Percentiles rank a stretch among this genome's conserved stretches.
These are phyloP conservation scores for Pelagia noctiluca DNA, from an alignment of 30 jellyfish, hydroid and myxozoan species.

Conservation along the genomic window DNA sequence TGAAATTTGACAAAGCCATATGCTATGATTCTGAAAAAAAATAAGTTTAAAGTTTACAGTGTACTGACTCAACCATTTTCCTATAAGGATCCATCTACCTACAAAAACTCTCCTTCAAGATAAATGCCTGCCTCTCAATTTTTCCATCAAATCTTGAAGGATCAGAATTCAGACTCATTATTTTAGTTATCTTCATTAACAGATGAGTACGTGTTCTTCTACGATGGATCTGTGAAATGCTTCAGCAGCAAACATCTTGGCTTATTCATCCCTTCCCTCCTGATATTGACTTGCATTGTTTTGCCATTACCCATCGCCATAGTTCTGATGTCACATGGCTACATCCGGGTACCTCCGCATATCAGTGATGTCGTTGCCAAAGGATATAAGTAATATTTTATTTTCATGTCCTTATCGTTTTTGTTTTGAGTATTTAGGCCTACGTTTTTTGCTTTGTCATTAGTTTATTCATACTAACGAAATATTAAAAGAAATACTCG, in stretches of 20 bases:
- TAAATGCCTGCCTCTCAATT: too few relatives aligned
- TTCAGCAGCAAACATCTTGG: constrained; percentile 57
- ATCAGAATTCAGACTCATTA: too few relatives aligned
- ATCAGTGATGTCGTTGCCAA: constrained; percentile 61
- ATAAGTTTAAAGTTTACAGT: too few relatives aligned
- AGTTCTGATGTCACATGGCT: constrained; percentile 52
- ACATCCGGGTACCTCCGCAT: constrained; percentile 50
- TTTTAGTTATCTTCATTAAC: background rate
- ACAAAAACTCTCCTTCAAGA: too few relatives aligned
- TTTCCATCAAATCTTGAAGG: too few relatives aligned
- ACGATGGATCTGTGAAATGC: constrained; percentile 68
- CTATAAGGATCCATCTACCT: too few relatives aligned
- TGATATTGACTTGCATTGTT: constrained; percentile 35
- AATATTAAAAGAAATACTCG: background rate
- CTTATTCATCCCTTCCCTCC: constrained; percentile 40
- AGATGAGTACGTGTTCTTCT: constrained; percentile 60
- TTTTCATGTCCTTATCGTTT: constrained; percentile 1
- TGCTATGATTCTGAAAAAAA: too few relatives aligned
- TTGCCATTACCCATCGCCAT: constrained; percentile 46
- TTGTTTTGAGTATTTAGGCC: background rate
- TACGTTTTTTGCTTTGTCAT: background rate
- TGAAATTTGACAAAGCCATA: too few relatives aligned
- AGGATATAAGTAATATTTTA: constrained; percentile 54
- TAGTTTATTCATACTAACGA: background rate
- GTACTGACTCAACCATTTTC: too few relatives aligned